phyloP scores from a whole-genome alignment of 2,888 invertebrate species.

The Sinohyriopsis cumingii region DNA sequence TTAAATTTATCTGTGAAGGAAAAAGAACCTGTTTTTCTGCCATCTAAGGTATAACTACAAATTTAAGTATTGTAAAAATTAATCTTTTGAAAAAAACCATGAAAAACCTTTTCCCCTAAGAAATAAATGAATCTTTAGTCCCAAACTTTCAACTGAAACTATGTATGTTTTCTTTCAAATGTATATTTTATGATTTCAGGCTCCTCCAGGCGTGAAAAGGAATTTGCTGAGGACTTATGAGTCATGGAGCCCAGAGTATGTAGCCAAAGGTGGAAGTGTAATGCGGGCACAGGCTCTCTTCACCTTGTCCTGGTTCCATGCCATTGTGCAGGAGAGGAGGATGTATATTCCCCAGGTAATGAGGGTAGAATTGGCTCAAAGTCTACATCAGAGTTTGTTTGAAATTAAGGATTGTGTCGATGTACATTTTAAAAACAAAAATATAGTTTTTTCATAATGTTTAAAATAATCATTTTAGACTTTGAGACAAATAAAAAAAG shows the following conservation, averaged over 20 bases:
- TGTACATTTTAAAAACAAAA: neutral
- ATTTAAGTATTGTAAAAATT: no score
- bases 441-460: neutral
- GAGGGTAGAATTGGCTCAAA: neutral
- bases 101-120: no score
- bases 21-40: no score
- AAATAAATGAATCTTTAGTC: no score
- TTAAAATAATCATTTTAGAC: no score
- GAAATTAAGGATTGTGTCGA: neutral
- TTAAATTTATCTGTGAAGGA: no score
- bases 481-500: no score
- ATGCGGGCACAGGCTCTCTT: constrained; percentile 77
- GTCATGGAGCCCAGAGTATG: constrained; percentile 78
- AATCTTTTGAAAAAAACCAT: no score
- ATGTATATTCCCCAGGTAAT: constrained; percentile 86
- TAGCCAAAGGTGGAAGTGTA: constrained; percentile 66
- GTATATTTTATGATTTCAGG: constrained; percentile 70
- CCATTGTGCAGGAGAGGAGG: constrained; percentile 89
- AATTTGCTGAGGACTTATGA: constrained; percentile 85
- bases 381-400: neutral
- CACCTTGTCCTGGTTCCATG: constrained; percentile 89
- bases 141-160: neutral
- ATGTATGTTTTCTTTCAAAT: neutral
- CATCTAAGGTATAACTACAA: no score
- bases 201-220: constrained; percentile 89